Evolutionary conservation across 2,888 invertebrate species (phyloP).

Genomic region (Colletes collaris): DNA sequence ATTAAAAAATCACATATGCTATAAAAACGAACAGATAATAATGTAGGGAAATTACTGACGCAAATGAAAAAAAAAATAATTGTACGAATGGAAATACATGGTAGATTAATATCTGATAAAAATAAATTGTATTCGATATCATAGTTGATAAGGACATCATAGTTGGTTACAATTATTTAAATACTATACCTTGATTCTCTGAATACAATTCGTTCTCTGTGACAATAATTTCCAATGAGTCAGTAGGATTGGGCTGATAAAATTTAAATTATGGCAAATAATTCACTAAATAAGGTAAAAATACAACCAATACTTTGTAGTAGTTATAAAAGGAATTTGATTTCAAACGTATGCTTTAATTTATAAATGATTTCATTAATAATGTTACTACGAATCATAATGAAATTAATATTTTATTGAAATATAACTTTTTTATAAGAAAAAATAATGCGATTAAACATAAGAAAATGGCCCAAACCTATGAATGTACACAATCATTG

Average conservation of each 20-base stretch:
- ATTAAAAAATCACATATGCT: conserved; percentile 52
- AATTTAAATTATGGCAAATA: conserved; percentile 18
- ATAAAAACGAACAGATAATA: conserved; percentile 56
- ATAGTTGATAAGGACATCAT: conserved; percentile 39
- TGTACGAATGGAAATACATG: conserved; percentile 43
- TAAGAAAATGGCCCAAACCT: conserved; percentile 36
- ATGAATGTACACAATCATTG: conserved; percentile 50
- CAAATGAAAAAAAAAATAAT: conserved; percentile 43
- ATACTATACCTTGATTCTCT: conserved; percentile 25
- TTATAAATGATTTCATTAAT: background rate
- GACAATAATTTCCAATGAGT: conserved; percentile 43
- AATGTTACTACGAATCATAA: background rate
- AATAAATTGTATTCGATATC: conserved; percentile 48
- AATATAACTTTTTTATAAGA: conserved; percentile 8
- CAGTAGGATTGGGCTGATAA: conserved; percentile 46
- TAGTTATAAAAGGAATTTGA: conserved; percentile 9
- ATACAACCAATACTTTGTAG: conserved; percentile 3
- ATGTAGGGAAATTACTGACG: conserved; percentile 41
- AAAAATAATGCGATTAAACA: conserved; percentile 7
- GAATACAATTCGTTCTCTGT: conserved; percentile 48
- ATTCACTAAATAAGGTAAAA: conserved; percentile 20
- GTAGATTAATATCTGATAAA: conserved; percentile 33
- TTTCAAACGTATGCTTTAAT: conserved; percentile 1
- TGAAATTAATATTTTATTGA: conserved; percentile 5
- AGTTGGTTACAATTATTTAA: conserved; percentile 36